Conservation (phyloP, 2,888 invertebrate genomes). For the Deilephila elpenor region DNA sequence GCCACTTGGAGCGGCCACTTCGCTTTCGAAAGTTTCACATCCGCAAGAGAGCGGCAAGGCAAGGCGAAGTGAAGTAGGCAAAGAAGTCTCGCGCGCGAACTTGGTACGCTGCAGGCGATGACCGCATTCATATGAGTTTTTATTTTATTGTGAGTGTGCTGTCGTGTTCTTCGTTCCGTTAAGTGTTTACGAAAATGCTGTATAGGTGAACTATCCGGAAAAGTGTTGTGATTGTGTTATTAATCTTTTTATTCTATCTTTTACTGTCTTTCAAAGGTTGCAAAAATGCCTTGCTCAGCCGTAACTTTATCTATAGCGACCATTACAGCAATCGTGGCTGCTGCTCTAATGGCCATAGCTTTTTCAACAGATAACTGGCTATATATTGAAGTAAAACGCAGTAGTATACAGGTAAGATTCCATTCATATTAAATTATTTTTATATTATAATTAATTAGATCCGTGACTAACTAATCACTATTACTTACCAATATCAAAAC, state of each 20-base stretch:
- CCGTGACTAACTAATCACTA: not conserved
- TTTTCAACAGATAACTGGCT: constrained; percentile 99
- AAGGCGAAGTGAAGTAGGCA: constrained; percentile 73
- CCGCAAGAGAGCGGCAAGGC: constrained; percentile 83
- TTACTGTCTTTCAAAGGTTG: constrained; percentile 70
- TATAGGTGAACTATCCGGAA: constrained; percentile 75
- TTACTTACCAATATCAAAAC: too few relatives aligned
- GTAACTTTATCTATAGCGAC: constrained; percentile 97
- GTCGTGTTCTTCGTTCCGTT: constrained; percentile 77
- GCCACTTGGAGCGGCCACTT: constrained; percentile 79
- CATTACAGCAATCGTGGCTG: constrained; percentile 97
- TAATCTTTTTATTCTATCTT: constrained; percentile 63
- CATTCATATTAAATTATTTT: not conserved
- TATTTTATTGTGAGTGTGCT: constrained; percentile 80
- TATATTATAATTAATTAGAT: not conserved
- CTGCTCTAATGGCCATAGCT: constrained; percentile 96
- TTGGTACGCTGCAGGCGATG: constrained; percentile 83
- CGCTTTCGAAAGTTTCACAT: constrained; percentile 85
- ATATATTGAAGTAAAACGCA: constrained; percentile 95
- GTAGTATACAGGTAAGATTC: constrained; percentile 91
- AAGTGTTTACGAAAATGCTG: constrained; percentile 82
- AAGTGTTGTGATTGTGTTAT: constrained; percentile 81
- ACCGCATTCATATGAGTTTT: constrained; percentile 83
- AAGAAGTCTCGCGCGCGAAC: constrained; percentile 82
- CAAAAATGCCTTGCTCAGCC: constrained; percentile 96